Percentiles rank a stretch among this genome's conserved stretches.
Conservation (phyloP, 2,888 invertebrate genomes). For the Odontocolon sp. region DNA sequence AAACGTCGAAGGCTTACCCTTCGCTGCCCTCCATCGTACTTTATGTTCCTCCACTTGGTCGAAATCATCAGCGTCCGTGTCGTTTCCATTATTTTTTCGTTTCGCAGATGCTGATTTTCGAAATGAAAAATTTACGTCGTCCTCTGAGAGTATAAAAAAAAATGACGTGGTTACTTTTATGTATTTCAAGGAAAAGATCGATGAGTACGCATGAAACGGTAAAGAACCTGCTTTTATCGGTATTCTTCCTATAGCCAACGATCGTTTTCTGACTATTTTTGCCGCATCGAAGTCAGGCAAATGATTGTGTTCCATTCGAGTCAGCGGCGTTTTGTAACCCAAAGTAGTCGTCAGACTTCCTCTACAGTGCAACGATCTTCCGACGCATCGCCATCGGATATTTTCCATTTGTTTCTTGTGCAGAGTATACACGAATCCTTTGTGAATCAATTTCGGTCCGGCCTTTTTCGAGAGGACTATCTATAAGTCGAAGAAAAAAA, state of each 20-base stretch:
- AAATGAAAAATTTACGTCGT: too few species aligned
- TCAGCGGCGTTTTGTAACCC: constrained; percentile 75
- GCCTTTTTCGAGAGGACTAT: constrained; percentile 81
- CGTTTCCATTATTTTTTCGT: too few species aligned
- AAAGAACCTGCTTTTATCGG: constrained; percentile 63
- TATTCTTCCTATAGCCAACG: constrained; percentile 70
- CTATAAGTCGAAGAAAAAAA: constrained; percentile 67
- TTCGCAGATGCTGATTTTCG: too few species aligned
- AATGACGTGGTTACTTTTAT: too few species aligned
- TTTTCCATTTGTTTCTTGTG: constrained; percentile 80
- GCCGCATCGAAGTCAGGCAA: constrained; percentile 80
- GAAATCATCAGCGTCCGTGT: too few species aligned
- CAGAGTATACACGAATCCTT: constrained; percentile 81
- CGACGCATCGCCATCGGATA: constrained; percentile 81
- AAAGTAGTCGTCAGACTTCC: constrained; percentile 80
- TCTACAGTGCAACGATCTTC: constrained; percentile 80
- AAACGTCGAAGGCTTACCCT: too few species aligned
- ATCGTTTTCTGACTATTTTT: constrained; percentile 77
- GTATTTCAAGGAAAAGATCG: too few species aligned
- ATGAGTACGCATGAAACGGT: too few species aligned
- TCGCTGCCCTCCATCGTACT: too few species aligned
- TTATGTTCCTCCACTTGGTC: too few species aligned
- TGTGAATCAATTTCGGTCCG: constrained; percentile 81
- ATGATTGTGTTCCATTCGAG: constrained; percentile 81
- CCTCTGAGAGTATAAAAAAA: too few species aligned